Evolutionary conservation across 2,797 vertebrate genomes (phyloP).

Genomic region (Eurystomus glaucurus): DNA sequence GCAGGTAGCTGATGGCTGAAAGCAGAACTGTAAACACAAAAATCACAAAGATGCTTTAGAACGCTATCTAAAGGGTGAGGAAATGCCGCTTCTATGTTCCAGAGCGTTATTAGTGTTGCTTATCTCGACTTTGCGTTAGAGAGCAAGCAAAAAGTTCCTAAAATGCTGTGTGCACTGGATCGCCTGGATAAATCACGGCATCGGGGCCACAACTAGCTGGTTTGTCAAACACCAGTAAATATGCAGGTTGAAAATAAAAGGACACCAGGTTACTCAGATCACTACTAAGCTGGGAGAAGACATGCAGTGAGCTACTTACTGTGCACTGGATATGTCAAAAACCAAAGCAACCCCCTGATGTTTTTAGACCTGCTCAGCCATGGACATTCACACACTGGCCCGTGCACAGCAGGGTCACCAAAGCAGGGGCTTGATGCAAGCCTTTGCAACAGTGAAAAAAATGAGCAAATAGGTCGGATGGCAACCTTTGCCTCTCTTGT

Average conservation of each 20-base stretch:
- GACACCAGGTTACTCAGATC: background rate
- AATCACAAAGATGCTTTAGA: background rate
- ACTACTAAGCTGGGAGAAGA: background rate
- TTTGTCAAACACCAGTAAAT: background rate
- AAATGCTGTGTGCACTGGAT: background rate
- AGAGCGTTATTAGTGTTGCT: background rate
- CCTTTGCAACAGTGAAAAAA: background rate
- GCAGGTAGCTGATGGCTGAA: background rate
- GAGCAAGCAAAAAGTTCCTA: background rate
- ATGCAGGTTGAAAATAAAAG: accelerated
- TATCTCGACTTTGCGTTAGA: constrained; percentile 13
- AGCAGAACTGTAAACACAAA: background rate
- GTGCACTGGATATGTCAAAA: background rate
- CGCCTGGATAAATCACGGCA: background rate
- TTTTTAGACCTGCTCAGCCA: background rate
- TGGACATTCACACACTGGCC: accelerated
- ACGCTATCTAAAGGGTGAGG: background rate
- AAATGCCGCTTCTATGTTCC: background rate
- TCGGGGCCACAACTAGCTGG: background rate
- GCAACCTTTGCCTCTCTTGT: constrained; percentile 2
- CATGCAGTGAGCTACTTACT: background rate
- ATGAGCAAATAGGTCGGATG: background rate
- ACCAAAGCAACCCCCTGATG: background rate
- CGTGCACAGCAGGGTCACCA: background rate
- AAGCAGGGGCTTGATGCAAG: background rate